Evolutionary conservation across 1,140 invertebrate species (phyloP).

Genomic region (Carcinoscorpius rotundicauda): DNA sequence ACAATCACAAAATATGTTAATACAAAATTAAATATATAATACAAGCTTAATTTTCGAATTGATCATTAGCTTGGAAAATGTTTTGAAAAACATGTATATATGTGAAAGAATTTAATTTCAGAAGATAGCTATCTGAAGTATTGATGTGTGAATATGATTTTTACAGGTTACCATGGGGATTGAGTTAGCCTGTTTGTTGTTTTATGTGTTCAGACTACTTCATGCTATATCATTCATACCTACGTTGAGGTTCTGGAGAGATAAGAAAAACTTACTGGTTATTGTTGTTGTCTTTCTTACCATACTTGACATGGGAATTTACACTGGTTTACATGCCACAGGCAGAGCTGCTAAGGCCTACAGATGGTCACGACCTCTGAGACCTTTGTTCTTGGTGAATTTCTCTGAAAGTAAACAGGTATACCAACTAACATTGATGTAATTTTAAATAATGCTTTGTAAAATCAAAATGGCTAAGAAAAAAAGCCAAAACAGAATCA

Average conservation of each 20-base stretch:
- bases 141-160: no score
- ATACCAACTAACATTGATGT: background rate
- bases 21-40: no score
- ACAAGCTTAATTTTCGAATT: no score
- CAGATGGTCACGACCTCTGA: constrained; percentile 37
- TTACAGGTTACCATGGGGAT: constrained; percentile 34
- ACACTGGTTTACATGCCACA: constrained; percentile 30
- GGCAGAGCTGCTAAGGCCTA: constrained; percentile 22
- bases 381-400: constrained; percentile 41
- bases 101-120: no score
- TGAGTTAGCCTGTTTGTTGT: constrained; percentile 32
- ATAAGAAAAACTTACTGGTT: constrained; percentile 38
- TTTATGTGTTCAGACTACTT: constrained; percentile 33
- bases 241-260: constrained; percentile 32
- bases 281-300: constrained; percentile 32
- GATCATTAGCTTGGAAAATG: no score
- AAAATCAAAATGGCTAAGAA: no score
- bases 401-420: constrained; percentile 41
- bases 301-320: constrained; percentile 36
- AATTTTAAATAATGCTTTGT: no score
- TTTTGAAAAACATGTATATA: no score
- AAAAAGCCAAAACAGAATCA: no score
- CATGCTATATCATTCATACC: constrained; percentile 32
- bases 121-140: no score
- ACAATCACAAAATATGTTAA: no score